These are phyloP conservation scores for Myopa testacea DNA, from an alignment of 2,888 invertebrate genomes.

Conservation along the genomic window DNA sequence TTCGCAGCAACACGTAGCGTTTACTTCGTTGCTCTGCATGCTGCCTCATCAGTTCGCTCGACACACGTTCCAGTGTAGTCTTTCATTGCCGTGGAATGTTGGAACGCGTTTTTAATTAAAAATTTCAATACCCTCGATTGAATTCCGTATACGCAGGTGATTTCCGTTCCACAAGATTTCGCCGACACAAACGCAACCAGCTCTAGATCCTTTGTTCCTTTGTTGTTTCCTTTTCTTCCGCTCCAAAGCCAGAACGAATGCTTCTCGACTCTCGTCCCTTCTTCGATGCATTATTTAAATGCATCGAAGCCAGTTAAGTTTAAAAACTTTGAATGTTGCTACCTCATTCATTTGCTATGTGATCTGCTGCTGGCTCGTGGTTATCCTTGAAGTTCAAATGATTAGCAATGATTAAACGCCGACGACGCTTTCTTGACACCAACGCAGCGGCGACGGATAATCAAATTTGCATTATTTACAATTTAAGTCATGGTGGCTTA, in stretches of 20 bases:
- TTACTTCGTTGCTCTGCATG: not conserved
- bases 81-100: constrained; percentile 5
- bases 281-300: not conserved
- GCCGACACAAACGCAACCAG: too few species aligned
- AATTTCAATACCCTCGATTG: constrained; percentile 11
- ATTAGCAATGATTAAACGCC: constrained; percentile 53
- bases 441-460: constrained; percentile 47
- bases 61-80: not conserved
- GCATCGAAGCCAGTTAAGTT: constrained; percentile 23
- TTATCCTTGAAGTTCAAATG: constrained; percentile 50
- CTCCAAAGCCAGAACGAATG: not conserved
- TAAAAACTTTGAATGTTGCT: constrained; percentile 29
- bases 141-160: not conserved
- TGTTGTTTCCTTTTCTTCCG: not conserved
- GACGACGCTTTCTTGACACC: constrained; percentile 24
- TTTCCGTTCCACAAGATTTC: too few species aligned
- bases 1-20: not conserved
- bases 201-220: not conserved
- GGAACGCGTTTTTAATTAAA: constrained; percentile 12
- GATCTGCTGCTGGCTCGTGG: not conserved
- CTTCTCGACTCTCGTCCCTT: not conserved
- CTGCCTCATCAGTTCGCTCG: not conserved
- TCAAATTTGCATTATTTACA: constrained; percentile 56
- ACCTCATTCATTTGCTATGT: not conserved
- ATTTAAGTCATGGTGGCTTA: constrained; percentile 42